These are phyloP conservation scores for Clitarchus hookeri DNA, from an alignment of 2,888 invertebrate species.

Conservation along the genomic window DNA sequence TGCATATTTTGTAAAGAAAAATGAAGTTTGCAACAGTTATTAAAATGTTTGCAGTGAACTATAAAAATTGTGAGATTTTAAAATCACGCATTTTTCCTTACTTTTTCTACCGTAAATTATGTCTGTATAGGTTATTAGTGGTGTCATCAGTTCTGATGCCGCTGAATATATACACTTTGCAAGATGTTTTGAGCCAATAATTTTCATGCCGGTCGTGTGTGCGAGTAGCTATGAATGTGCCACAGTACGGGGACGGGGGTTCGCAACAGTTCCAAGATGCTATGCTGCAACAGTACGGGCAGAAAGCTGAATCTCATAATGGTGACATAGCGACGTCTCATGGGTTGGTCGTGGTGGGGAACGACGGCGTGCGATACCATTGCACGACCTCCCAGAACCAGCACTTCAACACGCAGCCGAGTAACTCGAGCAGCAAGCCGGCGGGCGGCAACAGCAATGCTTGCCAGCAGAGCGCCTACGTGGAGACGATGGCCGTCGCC, in stretches of 20 bases:
- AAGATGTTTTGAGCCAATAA: neutral
- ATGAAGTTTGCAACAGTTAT: neutral
- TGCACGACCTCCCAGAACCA: constrained; percentile 28
- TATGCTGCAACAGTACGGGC: constrained; percentile 32
- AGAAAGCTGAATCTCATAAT: constrained; percentile 18
- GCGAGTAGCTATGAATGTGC: constrained; percentile 31
- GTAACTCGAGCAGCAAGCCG: neutral
- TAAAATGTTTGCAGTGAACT: neutral
- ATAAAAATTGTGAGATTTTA: neutral
- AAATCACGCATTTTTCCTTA: neutral
- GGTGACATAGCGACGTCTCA: constrained; percentile 11
- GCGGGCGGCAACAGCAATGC: neutral
- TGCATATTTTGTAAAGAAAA: neutral
- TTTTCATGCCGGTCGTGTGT: neutral
- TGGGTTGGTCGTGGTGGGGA: constrained; percentile 33
- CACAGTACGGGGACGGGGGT: constrained; percentile 32
- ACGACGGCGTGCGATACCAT: constrained; percentile 32
- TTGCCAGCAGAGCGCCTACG: constrained; percentile 2
- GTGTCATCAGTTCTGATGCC: neutral
- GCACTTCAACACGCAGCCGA: neutral
- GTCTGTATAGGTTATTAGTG: neutral
- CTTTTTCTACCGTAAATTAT: neutral
- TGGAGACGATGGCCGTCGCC: neutral
- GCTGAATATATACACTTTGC: neutral
- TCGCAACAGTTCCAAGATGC: constrained; percentile 26